A percentile compares a stretch with the other conserved stretches of the same genome.
Evolutionary conservation across 1,140 invertebrate genomes (phyloP).

Genomic region (Harlomillsia oculata): DNA sequence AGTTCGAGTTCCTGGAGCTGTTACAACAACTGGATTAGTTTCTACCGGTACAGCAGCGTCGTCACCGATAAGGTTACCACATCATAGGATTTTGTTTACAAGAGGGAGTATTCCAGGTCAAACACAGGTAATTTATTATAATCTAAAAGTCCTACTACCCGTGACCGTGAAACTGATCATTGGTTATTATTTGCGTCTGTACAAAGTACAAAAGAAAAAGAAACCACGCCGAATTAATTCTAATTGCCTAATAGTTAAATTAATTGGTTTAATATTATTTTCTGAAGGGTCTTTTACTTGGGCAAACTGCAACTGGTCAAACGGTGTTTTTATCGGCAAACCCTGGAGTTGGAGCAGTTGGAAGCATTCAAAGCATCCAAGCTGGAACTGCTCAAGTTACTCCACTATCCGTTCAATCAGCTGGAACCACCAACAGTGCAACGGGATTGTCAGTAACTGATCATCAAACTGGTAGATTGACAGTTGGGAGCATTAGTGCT

Average conservation of each 20-base stretch:
- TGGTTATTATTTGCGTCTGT: too few relatives aligned
- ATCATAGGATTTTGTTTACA: slow-evolving; percentile 31
- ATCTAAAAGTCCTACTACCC: too few relatives aligned
- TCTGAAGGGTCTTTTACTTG: slow-evolving; percentile 30
- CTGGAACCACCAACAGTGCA: background rate
- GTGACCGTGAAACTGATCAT: too few relatives aligned
- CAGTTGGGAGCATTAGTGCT: slow-evolving; percentile 3
- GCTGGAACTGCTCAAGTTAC: slow-evolving; percentile 7
- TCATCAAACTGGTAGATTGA: background rate
- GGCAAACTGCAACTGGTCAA: slow-evolving; percentile 32
- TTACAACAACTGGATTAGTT: too few relatives aligned
- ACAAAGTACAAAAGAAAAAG: too few relatives aligned
- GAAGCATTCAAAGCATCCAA: slow-evolving; percentile 11
- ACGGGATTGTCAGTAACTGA: background rate
- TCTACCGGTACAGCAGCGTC: background rate
- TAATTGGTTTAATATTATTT: slow-evolving; percentile 1
- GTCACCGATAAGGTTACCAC: slow-evolving; percentile 19
- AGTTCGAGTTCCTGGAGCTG: slow-evolving; percentile 14
- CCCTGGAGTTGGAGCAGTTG: slow-evolving; percentile 11
- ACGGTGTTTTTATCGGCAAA: slow-evolving; percentile 29
- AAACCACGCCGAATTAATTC: background rate
- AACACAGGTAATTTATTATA: slow-evolving; percentile 8
- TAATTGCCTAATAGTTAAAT: background rate
- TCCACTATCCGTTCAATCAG: slow-evolving; percentile 4
- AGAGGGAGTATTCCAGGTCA: slow-evolving; percentile 22